Conservation (phyloP, 2,797 vertebrate genomes). For the Moxostoma hubbsi region DNA sequence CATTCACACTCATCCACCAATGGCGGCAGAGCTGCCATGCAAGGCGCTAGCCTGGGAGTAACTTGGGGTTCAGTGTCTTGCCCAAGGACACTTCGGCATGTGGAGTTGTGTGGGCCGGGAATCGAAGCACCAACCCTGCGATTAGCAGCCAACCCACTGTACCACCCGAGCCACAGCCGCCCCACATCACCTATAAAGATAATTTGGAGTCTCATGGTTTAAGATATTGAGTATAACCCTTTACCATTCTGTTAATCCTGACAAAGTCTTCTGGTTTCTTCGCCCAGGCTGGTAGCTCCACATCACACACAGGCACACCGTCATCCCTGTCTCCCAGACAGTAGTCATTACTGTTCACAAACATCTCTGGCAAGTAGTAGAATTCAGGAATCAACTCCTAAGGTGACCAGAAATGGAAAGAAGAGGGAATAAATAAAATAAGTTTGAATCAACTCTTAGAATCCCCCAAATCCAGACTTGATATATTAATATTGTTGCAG, state of each 20-base stretch:
- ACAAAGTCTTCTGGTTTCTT: conserved; percentile 97
- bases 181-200: no score
- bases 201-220: no score
- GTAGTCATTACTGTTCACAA: conserved; percentile 95
- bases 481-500: neutral
- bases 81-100: no score
- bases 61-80: no score
- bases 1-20: no score
- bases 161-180: no score
- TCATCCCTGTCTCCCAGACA: conserved; percentile 91
- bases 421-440: neutral
- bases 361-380: conserved; percentile 98
- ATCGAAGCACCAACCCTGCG: no score
- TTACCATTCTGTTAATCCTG: conserved; percentile 97
- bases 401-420: neutral
- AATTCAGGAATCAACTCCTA: conserved; percentile 97
- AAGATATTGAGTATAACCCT: conserved; percentile 53
- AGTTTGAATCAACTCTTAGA: neutral
- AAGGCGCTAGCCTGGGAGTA: no score
- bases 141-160: no score
- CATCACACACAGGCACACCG: conserved; percentile 85
- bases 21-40: no score
- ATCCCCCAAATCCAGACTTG: neutral
- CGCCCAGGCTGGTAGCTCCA: conserved; percentile 93
- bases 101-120: no score